Base-by-base conservation (phyloP, 2,888 invertebrate genomes). In the Eristalinus aeneus region DNA sequence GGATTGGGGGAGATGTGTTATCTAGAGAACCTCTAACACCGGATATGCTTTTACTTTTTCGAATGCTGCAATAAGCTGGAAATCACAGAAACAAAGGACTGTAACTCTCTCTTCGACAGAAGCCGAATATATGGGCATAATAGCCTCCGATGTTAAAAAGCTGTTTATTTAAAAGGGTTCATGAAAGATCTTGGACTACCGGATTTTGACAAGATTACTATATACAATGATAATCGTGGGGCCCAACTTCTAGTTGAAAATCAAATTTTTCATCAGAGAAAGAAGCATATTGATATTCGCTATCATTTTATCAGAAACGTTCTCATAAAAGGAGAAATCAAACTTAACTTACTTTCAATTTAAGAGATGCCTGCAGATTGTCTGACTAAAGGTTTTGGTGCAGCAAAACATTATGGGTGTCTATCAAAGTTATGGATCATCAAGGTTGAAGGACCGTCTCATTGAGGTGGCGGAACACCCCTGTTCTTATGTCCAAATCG, bases 201-300 rank as follows among this genome's bases (percentile, higher is more conserved):
- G 8, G 11, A 32, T n/a, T 32, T 75, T 5, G 2, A 23, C 60
- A 2, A 75, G 31, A 74, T 65, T 10, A 65, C 58, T 20, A 58
- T 74, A 54, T 74, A 74, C n/a, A 74, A 74, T 20, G 74, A 67
- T 46, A 75, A 67, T 34, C 67, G 46, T 5, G 39, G 75, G 60
- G 75, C 65, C 2, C 2, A 56, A 65, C 39, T 74, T 58, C 65
- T 65, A 9, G 31, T 36, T 60, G 20, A 75, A 67, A 69, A 69
- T 54, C 76, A 68, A 16, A 12, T 54, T 0, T 68, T 76, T 12
- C 22, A 75, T 34, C 61, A 68, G 68, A 46, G 61, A 16, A 77
- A 39, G 23, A 77, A 77, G 16, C 56, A 61, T 22, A 61, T 61
- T 20, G 61, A 72, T 20, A 72, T 72, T 10, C 36, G 36, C 2